A percentile compares a stretch with the other conserved stretches of the same genome.
phyloP scores from a whole-genome alignment of 2,888 invertebrate genomes.

The Epistrophe grossulariae region DNA sequence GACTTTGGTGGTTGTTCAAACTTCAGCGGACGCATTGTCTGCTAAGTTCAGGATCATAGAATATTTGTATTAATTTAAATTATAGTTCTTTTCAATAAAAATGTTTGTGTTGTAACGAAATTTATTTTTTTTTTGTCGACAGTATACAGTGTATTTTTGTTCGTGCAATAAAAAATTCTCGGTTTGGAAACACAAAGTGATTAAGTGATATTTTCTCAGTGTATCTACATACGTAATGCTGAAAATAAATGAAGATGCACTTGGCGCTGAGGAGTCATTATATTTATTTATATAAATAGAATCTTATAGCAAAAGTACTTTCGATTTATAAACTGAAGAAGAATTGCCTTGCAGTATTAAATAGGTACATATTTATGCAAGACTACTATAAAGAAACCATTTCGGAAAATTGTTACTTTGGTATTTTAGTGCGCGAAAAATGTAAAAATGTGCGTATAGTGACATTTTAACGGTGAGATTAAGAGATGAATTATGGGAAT shows the following conservation, averaged over 20 bases:
- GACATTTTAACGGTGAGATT: constrained; percentile 70
- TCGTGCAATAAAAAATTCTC: too few species aligned
- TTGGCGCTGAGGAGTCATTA: constrained; percentile 41
- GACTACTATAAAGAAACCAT: constrained; percentile 14
- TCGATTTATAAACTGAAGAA: constrained; percentile 26
- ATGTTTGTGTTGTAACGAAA: too few species aligned
- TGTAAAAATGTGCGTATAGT: constrained; percentile 40
- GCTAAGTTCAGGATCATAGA: too few species aligned
- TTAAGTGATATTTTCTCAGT: too few species aligned
- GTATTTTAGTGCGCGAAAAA: constrained; percentile 50
- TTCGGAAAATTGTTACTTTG: constrained; percentile 23
- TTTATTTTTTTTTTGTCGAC: too few species aligned
- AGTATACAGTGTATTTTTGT: too few species aligned
- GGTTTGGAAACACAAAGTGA: too few species aligned
- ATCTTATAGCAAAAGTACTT: constrained; percentile 47
- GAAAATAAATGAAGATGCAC: constrained; percentile 39
- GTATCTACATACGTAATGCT: not conserved
- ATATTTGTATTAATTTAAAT: too few species aligned
- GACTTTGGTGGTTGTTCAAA: too few species aligned
- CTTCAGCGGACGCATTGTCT: too few species aligned
- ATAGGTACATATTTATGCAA: not conserved
- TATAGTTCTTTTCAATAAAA: too few species aligned
- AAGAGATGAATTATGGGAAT: constrained; percentile 62
- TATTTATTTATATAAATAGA: constrained; percentile 39
- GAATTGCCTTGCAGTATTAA: not conserved